Conservation (phyloP, 2,888 invertebrate species). For the Drosophila birchii region DNA sequence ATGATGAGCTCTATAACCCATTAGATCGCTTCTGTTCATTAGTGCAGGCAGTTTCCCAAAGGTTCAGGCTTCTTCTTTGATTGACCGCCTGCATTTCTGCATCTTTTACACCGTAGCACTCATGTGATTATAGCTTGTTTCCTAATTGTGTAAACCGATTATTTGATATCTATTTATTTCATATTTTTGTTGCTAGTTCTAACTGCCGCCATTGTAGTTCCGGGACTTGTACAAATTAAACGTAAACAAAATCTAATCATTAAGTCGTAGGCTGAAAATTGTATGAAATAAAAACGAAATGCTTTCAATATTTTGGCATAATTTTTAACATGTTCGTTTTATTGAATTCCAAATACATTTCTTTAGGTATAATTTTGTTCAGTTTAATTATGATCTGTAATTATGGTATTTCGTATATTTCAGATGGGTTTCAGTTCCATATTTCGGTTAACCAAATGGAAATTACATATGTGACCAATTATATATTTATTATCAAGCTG, state of each 20-base stretch:
- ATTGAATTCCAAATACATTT: conserved; percentile 79
- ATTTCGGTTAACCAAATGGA: conserved; percentile 17
- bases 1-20: conserved; percentile 10
- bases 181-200: conserved; percentile 58
- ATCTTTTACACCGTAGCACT: conserved; percentile 56
- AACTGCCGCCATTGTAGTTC: conserved; percentile 62
- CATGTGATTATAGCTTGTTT: conserved; percentile 76
- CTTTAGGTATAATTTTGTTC: conserved; percentile 69
- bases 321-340: conserved; percentile 74
- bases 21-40: neutral
- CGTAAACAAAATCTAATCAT: conserved; percentile 64
- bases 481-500: conserved; percentile 11
- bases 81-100: conserved; percentile 10
- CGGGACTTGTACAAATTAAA: conserved; percentile 70
- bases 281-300: conserved; percentile 26
- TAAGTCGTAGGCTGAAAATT: conserved; percentile 58
- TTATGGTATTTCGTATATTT: conserved; percentile 55
- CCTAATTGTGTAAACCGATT: conserved; percentile 54
- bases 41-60: neutral
- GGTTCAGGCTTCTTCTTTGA: neutral
- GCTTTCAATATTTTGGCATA: conserved; percentile 53
- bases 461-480: conserved; percentile 2
- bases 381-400: conserved; percentile 58
- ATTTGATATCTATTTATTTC: conserved; percentile 65
- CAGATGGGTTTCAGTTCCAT: conserved; percentile 13